These are phyloP conservation scores for Ptyas mucosa DNA, from an alignment of 2,113 vertebrate species.

Conservation along the genomic window DNA sequence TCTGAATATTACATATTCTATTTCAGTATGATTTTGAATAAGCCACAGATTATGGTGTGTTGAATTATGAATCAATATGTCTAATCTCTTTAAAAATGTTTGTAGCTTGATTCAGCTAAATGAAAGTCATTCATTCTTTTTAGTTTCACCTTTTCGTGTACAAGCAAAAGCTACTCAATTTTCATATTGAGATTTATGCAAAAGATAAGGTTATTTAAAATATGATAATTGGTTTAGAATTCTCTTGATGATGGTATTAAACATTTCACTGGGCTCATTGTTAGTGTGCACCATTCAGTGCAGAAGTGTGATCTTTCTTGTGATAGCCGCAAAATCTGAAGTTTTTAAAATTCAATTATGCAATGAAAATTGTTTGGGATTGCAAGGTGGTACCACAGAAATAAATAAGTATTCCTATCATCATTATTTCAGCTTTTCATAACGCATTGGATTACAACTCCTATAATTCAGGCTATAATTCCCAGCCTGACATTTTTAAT, in stretches of 20 bases:
- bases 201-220: background rate
- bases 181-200: background rate
- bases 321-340: background rate
- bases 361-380: background rate
- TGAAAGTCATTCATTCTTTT: background rate
- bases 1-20: background rate
- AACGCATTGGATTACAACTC: background rate
- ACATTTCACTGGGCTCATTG: background rate
- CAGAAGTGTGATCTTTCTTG: background rate
- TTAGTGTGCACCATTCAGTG: background rate
- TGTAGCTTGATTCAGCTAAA: background rate
- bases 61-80: background rate
- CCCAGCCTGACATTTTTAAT: background rate
- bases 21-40: background rate
- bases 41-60: background rate
- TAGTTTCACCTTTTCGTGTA: background rate
- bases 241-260: background rate
- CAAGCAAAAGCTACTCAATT: background rate
- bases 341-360: background rate
- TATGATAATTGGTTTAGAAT: background rate
- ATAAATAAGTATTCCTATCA: background rate
- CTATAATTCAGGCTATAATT: background rate
- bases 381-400: background rate
- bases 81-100: background rate
- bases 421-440: background rate